phyloP scores from a whole-genome alignment of 1,140 invertebrate genomes.

The Drosophila eugracilis region DNA sequence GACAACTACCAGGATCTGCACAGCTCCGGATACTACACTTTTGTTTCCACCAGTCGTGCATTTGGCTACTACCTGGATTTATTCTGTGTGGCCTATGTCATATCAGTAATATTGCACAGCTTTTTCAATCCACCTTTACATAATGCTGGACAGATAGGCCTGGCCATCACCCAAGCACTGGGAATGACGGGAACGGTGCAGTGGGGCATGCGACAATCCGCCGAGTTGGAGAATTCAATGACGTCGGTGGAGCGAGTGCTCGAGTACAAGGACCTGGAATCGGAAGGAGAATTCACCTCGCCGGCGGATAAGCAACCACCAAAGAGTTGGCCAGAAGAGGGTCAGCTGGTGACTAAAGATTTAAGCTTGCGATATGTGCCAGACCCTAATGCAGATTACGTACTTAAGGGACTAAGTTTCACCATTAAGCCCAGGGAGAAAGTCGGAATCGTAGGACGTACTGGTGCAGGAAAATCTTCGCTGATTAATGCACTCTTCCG shows the following conservation, averaged over 20 bases:
- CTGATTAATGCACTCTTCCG: slow-evolving; percentile 89
- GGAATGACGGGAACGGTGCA: slow-evolving; percentile 91
- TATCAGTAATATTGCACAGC: slow-evolving; percentile 88
- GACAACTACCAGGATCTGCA: slow-evolving; percentile 88
- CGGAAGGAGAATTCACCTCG: slow-evolving; percentile 87
- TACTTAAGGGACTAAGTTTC: slow-evolving; percentile 88
- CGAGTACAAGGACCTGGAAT: slow-evolving; percentile 90
- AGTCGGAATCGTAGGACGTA: slow-evolving; percentile 91
- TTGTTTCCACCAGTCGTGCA: slow-evolving; percentile 91
- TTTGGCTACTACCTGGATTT: slow-evolving; percentile 92
- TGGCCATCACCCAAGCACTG: slow-evolving; percentile 93
- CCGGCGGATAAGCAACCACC: slow-evolving; percentile 87
- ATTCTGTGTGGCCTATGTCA: slow-evolving; percentile 89
- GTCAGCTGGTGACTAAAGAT: slow-evolving; percentile 89
- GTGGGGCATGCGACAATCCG: slow-evolving; percentile 87
- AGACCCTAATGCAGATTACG: slow-evolving; percentile 86
- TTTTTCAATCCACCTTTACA: slow-evolving; percentile 85
- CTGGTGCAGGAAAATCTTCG: slow-evolving; percentile 94
- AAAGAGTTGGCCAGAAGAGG: slow-evolving; percentile 89
- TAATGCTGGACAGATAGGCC: slow-evolving; percentile 89
- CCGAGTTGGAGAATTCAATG: slow-evolving; percentile 90
- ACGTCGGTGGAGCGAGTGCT: slow-evolving; percentile 92
- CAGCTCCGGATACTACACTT: slow-evolving; percentile 91
- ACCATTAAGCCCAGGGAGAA: slow-evolving; percentile 84
- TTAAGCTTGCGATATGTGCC: slow-evolving; percentile 86